A percentile compares a stretch with the other conserved stretches of the same genome.
These are phyloP conservation scores for Trachelus stipa DNA, from an alignment of 2,888 invertebrate species.

Conservation along the genomic window DNA sequence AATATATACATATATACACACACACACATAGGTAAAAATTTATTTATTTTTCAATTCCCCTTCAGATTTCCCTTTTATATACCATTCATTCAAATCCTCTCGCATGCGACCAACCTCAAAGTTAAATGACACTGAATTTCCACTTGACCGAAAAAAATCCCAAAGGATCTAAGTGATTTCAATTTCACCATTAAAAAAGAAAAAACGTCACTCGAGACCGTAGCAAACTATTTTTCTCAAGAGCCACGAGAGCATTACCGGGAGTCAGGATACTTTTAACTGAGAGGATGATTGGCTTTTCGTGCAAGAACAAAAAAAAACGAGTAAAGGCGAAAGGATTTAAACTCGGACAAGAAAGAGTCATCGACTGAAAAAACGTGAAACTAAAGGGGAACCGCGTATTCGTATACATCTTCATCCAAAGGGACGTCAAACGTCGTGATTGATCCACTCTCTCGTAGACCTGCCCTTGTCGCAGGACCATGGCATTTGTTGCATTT, in stretches of 20 bases:
- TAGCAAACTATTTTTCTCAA: not conserved
- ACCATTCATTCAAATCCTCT: not conserved
- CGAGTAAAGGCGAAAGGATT: not conserved
- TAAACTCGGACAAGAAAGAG: not conserved
- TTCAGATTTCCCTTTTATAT: not conserved
- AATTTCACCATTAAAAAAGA: not conserved
- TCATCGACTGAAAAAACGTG: not conserved
- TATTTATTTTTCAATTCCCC: not conserved
- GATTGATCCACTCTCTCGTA: constrained; percentile 30
- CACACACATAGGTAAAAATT: not conserved
- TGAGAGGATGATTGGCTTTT: not conserved
- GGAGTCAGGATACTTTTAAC: not conserved
- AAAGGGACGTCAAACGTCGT: constrained; percentile 19
- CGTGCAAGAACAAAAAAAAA: not conserved
- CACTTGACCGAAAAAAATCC: not conserved
- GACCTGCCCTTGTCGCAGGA: constrained; percentile 24
- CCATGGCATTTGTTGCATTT: constrained; percentile 34
- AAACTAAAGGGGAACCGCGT: not conserved
- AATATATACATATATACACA: too few species aligned
- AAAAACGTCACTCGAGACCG: not conserved
- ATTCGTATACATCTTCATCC: constrained; percentile 18
- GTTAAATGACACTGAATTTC: not conserved
- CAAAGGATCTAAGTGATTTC: not conserved
- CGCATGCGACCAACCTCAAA: not conserved
- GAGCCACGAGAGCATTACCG: not conserved